Evolutionary conservation across 92 coral and sea anemone genomes (phyloP), one percentile per base, ranked within the genome.

Genomic region (Epizoanthus illoricatus): DNA sequence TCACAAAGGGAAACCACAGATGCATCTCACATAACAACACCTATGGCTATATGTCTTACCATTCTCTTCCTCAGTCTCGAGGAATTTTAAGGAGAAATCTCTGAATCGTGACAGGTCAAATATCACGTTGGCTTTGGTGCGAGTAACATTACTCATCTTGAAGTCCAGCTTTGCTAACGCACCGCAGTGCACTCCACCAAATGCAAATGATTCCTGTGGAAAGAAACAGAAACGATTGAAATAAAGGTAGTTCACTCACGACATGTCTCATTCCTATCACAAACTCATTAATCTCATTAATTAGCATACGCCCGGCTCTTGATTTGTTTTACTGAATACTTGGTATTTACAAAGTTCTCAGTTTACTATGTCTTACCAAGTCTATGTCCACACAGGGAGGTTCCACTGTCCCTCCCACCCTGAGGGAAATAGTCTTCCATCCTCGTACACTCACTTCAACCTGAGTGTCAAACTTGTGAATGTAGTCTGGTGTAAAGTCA

Each of bases 381-480:
- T 94, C 99, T 41, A 97, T 92, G 84, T 97, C 97, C 16, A 97
- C 99, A 81, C 97, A 91, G 4, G 99, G 99, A 36, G 93, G 97
- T 65, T 94, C 99, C 43, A 97, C 92, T 5, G 99, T 97, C 41
- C 99, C 99, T 33, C 99, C 99, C 12, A 96, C 90, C 28, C 99
- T 92, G 21, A 96, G 90, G 4, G 96, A 86, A 68, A 96, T 80
- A 74, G 83, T 93, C 89, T 91, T 96, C 75, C 97, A 87, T 5
- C 98, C 94, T 55, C 92, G 93, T 17, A 96, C 89, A 79, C 89
- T 93, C 79, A 96, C 98, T 81, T 96, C 91, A 39, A 96, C 91
- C 58, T 93, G 90, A 42, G 97, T 96, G 80, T 96, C 99, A 86
- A 96, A 93, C 91, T 96, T 96, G 90, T 93, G 92, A 60, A 93